phyloP scores from a whole-genome alignment of 2,888 invertebrate genomes.

The Incurvaria masculella region DNA sequence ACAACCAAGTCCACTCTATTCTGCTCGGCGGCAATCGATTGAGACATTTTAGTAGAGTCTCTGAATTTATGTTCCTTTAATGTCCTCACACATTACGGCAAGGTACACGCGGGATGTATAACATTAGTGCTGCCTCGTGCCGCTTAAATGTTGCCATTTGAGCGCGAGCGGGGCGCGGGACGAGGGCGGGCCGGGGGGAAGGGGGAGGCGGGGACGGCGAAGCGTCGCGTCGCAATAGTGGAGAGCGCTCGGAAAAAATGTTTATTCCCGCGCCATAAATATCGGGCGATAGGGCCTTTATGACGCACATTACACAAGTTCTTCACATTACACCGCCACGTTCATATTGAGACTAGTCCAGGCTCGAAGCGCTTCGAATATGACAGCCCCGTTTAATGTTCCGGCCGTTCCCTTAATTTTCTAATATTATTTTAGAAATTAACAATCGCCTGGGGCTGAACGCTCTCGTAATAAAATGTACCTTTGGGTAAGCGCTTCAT shows the following conservation, averaged over 20 bases:
- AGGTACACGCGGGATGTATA: neutral
- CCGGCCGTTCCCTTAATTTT: too few species aligned
- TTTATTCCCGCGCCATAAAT: neutral
- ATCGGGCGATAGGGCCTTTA: neutral
- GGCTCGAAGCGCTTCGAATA: too few species aligned
- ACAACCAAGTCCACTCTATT: neutral
- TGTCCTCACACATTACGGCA: slow-evolving; percentile 42
- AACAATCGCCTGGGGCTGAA: too few species aligned
- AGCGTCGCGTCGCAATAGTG: neutral
- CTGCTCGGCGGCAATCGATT: neutral
- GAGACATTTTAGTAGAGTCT: neutral
- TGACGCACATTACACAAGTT: neutral
- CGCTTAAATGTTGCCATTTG: neutral
- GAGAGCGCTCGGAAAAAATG: neutral
- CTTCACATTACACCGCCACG: neutral
- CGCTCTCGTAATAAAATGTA: too few species aligned
- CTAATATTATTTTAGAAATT: too few species aligned
- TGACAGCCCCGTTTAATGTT: too few species aligned
- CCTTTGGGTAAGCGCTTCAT: too few species aligned
- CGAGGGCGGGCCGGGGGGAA: neutral
- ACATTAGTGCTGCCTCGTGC: neutral
- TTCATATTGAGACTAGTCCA: too few species aligned
- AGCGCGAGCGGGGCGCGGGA: neutral
- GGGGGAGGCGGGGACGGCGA: neutral
- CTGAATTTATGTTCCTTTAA: slow-evolving; percentile 50